Evolutionary conservation across 1,140 invertebrate genomes (phyloP), one percentile per base, ranked within the genome.

Genomic region (Pseudomyrmex sp.): DNA sequence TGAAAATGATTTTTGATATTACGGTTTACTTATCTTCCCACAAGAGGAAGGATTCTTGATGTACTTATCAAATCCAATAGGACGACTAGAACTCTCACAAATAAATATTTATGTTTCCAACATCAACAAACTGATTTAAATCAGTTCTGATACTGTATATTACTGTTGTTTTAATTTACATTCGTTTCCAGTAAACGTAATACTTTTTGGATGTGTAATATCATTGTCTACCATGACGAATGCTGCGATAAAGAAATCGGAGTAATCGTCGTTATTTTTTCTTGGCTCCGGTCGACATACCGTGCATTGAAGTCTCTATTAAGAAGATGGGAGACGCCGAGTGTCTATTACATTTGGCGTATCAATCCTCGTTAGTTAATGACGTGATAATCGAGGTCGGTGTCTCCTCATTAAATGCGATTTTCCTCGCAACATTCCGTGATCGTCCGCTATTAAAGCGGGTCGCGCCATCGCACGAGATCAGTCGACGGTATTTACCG

Each of bases 271-370:
- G n/a, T 79, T 80, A 26, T 77, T 77, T 54, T 52, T 35, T 18
- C 35, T 44, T n/a, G 3, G 44, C 52, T 69, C 18, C 18, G 18
- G 18, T 44, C 52, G 54, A 80, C 44, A 26, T n/a, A 70, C 66
- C 76, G 76, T 48, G 76, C 76, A 2, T 80, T 80, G 13, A 80
- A 80, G 76, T 80, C 76, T 80, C 76, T 80, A 80, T 80, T 80
- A 80, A 80, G 58, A 61, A 59, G 76, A 50, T n/a, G 75, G 13
- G 52, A 59, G 15, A 58, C n/a, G 65, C 5, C 20, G 26, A 12
- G 52, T 15, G 44, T 59, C 12, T 44, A 59, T 70, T 4, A 20
- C 23, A 50, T 79, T 70, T 58, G 35, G 2, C 20, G 56, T 44
- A 46, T 79, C 54, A 70, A 70, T 72, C 59, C 65, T 18, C 52